Percentiles rank a stretch among this genome's conserved stretches.
These are phyloP conservation scores for Drosophila cognata DNA, from an alignment of 2,888 invertebrate genomes.

Conservation along the genomic window DNA sequence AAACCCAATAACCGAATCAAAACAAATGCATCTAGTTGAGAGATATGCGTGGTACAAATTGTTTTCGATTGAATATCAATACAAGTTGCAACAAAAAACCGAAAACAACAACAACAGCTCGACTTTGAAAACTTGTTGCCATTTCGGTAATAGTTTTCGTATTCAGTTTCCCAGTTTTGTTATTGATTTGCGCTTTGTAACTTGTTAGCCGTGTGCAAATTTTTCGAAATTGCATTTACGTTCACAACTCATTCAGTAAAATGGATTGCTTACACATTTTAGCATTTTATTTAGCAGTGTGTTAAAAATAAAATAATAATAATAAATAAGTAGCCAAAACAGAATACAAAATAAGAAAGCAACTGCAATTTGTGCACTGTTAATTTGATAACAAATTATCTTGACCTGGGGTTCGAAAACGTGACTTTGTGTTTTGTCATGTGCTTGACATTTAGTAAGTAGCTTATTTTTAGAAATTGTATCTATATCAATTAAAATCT, in stretches of 20 bases:
- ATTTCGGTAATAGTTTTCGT: constrained; percentile 19
- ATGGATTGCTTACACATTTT: constrained; percentile 42
- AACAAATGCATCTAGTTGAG: constrained; percentile 33
- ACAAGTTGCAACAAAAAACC: constrained; percentile 19
- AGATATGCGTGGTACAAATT: constrained; percentile 32
- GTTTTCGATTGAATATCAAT: constrained; percentile 22
- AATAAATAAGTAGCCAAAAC: not conserved
- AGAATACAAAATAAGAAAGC: constrained; percentile 21
- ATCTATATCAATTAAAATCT: not conserved
- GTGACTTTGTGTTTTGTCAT: constrained; percentile 25
- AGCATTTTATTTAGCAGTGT: constrained; percentile 48
- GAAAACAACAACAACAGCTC: constrained; percentile 4
- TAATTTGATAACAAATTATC: constrained; percentile 52
- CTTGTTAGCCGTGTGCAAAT: constrained; percentile 56
- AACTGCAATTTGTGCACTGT: constrained; percentile 32
- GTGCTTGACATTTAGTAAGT: not conserved
- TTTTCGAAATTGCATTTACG: constrained; percentile 48
- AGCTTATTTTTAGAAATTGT: not conserved
- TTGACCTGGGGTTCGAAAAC: constrained; percentile 40
- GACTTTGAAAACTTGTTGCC: constrained; percentile 47
- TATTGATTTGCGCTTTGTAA: constrained; percentile 57
- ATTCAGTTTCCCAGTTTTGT: constrained; percentile 16
- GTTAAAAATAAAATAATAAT: not conserved
- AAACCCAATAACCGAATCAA: constrained; percentile 38
- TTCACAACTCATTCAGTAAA: constrained; percentile 44